These are phyloP conservation scores for Cepaea nemoralis DNA, from an alignment of 1,140 invertebrate species.

Conservation along the genomic window DNA sequence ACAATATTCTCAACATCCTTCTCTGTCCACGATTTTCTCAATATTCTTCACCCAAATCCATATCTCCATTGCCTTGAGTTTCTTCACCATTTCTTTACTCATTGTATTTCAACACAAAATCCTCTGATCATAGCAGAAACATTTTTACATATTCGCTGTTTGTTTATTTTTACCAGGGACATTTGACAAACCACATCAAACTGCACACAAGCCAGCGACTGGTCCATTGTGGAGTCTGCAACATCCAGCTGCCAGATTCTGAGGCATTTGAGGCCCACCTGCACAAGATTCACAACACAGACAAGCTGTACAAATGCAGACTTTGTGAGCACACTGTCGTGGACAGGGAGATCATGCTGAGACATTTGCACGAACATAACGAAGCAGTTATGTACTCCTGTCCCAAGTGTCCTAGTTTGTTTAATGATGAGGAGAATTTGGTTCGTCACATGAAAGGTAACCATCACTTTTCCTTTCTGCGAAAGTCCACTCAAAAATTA, in stretches of 20 bases:
- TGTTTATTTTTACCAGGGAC: constrained; percentile 47
- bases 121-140: no score
- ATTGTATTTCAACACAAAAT: no score
- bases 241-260: constrained; percentile 40
- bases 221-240: constrained; percentile 55
- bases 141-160: not conserved
- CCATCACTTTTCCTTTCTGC: constrained; percentile 26
- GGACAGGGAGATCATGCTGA: constrained; percentile 55
- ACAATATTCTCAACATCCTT: no score
- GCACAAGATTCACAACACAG: constrained; percentile 55
- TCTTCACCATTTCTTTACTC: no score
- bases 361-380: constrained; percentile 51
- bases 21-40: no score
- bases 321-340: constrained; percentile 61
- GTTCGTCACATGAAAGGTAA: constrained; percentile 36
- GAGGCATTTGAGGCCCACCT: constrained; percentile 58
- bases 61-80: no score
- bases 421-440: constrained; percentile 31
- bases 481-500: not conserved
- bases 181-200: constrained; percentile 70
- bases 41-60: no score
- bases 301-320: constrained; percentile 61
- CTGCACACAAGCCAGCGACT: constrained; percentile 61
- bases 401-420: constrained; percentile 17
- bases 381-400: constrained; percentile 43